Evolutionary conservation across 2,888 invertebrate species (phyloP).

Genomic region (Agonopterix alstromeriana): DNA sequence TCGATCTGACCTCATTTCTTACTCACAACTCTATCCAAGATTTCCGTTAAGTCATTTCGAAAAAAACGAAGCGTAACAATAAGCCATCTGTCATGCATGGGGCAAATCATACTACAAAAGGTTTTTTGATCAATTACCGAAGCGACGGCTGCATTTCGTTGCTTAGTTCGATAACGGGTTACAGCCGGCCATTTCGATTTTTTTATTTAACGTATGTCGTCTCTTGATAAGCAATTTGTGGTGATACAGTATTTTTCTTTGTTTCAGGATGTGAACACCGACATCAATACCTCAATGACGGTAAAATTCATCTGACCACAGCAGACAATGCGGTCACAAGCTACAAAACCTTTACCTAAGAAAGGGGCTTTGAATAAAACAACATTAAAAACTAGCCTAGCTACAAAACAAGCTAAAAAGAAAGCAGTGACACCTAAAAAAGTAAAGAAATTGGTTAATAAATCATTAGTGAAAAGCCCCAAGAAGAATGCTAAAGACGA

Average conservation of each 20-base stretch:
- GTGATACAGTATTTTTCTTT: conserved; percentile 26
- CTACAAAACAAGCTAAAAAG: conserved; percentile 43
- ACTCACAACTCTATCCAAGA: no score
- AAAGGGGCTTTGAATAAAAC: conserved; percentile 61
- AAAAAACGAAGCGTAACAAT: no score
- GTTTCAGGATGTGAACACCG: conserved; percentile 64
- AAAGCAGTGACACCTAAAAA: conserved; percentile 49
- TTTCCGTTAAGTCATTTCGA: no score
- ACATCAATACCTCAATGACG: conserved; percentile 52
- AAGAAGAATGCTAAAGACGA: conserved; percentile 47
- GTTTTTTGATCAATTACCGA: conserved; percentile 25
- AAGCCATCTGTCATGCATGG: conserved; percentile 28
- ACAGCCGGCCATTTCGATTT: conserved; percentile 20
- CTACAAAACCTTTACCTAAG: conserved; percentile 63
- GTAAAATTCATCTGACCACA: conserved; percentile 46
- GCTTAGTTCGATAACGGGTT: conserved; percentile 25
- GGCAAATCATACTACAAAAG: conserved; percentile 33
- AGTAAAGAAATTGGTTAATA: conserved; percentile 44
- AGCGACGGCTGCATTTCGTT: conserved; percentile 29
- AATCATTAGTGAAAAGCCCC: conserved; percentile 39
- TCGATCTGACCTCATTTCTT: no score
- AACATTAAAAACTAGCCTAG: conserved; percentile 41
- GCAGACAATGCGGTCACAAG: conserved; percentile 70
- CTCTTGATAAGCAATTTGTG: not conserved
- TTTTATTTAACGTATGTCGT: not conserved